Percentiles rank a stretch among this genome's conserved stretches.
Evolutionary conservation across 30 jellyfish, hydroid and myxozoan genomes (phyloP).

Genomic region (Mastigias papua): DNA sequence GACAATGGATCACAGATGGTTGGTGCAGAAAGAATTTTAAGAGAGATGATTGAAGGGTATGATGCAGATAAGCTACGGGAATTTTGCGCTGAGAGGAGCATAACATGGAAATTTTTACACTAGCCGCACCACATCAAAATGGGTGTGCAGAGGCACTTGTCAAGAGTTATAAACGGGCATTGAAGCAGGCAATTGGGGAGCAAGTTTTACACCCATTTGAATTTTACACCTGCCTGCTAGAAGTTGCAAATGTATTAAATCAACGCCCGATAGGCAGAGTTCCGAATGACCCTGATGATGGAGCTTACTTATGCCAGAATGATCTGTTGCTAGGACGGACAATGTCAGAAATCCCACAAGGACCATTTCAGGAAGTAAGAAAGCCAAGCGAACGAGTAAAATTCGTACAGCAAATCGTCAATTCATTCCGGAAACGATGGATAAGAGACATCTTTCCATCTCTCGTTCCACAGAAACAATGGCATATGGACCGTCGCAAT

Average conservation of each 20-base stretch:
- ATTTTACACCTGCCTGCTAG: conserved; percentile 67
- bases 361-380: conserved; percentile 75
- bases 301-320: conserved; percentile 85
- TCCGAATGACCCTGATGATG: conserved; percentile 88
- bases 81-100: conserved; percentile 68
- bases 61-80: conserved; percentile 46
- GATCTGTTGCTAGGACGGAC: conserved; percentile 83
- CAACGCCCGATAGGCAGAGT: conserved; percentile 76
- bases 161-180: conserved; percentile 61
- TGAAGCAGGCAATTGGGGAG: conserved; percentile 56
- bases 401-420: conserved; percentile 71
- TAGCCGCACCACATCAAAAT: conserved; percentile 78
- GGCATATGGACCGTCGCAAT: conserved; percentile 72
- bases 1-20: conserved; percentile 80
- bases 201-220: conserved; percentile 69
- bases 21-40: conserved; percentile 62
- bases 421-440: conserved; percentile 75
- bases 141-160: conserved; percentile 85
- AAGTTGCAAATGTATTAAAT: conserved; percentile 66
- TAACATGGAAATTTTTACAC: conserved; percentile 77
- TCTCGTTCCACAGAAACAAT: conserved; percentile 49
- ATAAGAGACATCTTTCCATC: conserved; percentile 72
- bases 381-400: conserved; percentile 67
- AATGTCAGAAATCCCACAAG: conserved; percentile 75
- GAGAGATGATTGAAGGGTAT: conserved; percentile 62